A percentile compares a stretch with the other conserved stretches of the same genome.
phyloP scores from a whole-genome alignment of 1,140 invertebrate genomes.

The Diorhabda carinulata region DNA sequence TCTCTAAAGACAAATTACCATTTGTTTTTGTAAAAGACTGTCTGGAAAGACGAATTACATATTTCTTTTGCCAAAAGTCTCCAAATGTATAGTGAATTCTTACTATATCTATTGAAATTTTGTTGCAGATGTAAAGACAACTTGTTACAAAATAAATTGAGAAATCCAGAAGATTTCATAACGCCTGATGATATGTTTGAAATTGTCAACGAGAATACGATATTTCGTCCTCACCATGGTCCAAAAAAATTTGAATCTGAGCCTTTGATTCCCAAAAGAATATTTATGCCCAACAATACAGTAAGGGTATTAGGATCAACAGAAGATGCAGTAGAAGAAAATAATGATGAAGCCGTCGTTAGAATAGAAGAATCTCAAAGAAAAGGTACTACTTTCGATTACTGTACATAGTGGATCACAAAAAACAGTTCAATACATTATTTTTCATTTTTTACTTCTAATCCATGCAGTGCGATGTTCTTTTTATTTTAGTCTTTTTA shows the following conservation, averaged over 20 bases:
- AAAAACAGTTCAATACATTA: too few species aligned
- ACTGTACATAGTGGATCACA: too few species aligned
- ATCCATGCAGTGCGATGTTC: too few species aligned
- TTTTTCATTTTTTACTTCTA: too few species aligned
- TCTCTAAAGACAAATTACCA: too few species aligned
- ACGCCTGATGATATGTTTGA: constrained; percentile 36
- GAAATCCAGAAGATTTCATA: constrained; percentile 19
- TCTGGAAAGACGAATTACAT: too few species aligned
- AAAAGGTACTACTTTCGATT: constrained; percentile 10
- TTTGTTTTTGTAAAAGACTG: too few species aligned
- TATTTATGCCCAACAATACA: constrained; percentile 70
- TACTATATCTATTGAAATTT: too few species aligned
- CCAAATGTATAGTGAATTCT: too few species aligned
- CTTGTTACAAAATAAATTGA: neutral
- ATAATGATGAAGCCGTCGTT: constrained; percentile 47
- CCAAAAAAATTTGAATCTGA: constrained; percentile 48
- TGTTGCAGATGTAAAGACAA: too few species aligned
- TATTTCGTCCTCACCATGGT: constrained; percentile 43
- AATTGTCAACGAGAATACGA: constrained; percentile 34
- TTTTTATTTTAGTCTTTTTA: too few species aligned
- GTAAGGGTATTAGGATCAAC: constrained; percentile 59
- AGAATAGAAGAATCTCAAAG: constrained; percentile 56
- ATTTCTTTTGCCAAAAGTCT: too few species aligned
- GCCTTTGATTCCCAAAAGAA: constrained; percentile 59
- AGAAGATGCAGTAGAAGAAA: neutral